Evolutionary conservation across 2,113 vertebrate species (phyloP).

Genomic region (Cryptomyrus ogoouensis): DNA sequence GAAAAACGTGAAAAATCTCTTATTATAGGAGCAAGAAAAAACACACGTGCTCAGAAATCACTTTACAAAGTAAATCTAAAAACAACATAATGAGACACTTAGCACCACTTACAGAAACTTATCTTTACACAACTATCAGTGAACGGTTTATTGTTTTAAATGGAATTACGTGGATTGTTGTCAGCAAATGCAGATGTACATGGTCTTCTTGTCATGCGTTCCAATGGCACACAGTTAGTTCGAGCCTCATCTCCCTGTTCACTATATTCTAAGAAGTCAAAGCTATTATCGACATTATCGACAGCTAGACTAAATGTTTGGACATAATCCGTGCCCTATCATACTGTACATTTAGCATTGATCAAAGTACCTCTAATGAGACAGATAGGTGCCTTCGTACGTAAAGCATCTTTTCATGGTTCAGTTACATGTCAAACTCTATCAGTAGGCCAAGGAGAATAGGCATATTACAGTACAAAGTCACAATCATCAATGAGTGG

Average conservation of each 20-base stretch:
- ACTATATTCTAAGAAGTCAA: not conserved
- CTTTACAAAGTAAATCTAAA: not conserved
- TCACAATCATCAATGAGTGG: not conserved
- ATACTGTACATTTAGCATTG: not conserved
- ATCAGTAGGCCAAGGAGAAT: not conserved
- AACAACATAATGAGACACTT: not conserved
- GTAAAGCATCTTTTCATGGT: not conserved
- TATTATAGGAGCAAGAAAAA: not conserved
- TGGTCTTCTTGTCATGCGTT: not conserved
- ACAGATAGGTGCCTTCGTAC: not conserved
- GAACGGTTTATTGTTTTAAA: not conserved
- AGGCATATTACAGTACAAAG: not conserved
- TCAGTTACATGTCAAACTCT: not conserved
- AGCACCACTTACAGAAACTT: not conserved
- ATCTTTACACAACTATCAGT: not conserved
- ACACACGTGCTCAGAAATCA: not conserved
- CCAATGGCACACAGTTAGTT: not conserved
- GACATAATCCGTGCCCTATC: not conserved
- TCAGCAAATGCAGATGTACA: not conserved
- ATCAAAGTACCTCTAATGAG: not conserved
- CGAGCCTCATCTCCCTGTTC: not conserved
- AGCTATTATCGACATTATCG: not conserved
- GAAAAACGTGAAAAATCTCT: not conserved
- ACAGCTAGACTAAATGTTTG: not conserved
- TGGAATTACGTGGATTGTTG: not conserved